phyloP scores from a whole-genome alignment of 2,797 vertebrate genomes.

The Micropoecilia bifurca region DNA sequence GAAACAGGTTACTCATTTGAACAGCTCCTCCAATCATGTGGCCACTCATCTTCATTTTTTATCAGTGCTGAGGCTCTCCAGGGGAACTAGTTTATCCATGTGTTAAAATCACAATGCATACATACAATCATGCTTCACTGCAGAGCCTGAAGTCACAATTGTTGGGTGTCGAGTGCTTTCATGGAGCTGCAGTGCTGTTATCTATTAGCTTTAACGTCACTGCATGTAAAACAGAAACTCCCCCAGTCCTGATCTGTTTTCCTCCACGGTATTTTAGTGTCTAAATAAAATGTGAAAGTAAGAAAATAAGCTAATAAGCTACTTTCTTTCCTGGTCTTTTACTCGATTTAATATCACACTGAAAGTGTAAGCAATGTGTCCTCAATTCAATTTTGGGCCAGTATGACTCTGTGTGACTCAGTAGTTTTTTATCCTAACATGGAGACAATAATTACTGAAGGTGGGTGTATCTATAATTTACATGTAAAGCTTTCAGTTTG shows the following conservation, averaged over 20 bases:
- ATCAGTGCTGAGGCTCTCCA: slow-evolving; percentile 18
- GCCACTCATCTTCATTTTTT: slow-evolving; percentile 18
- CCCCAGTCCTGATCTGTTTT: background rate
- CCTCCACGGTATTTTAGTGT: background rate
- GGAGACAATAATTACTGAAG: slow-evolving; percentile 41
- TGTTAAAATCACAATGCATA: slow-evolving; percentile 60
- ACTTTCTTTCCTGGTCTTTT: slow-evolving; percentile 12
- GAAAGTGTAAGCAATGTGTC: slow-evolving; percentile 40
- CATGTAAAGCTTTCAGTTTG: background rate
- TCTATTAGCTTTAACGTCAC: slow-evolving; percentile 11
- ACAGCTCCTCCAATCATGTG: slow-evolving; percentile 16
- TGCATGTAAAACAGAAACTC: background rate
- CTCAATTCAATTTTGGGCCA: slow-evolving; percentile 57
- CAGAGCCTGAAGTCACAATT: slow-evolving; percentile 48
- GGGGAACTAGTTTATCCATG: slow-evolving; percentile 56
- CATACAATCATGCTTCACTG: slow-evolving; percentile 34
- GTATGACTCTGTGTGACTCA: slow-evolving; percentile 37
- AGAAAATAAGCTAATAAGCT: slow-evolving; percentile 6
- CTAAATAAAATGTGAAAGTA: background rate
- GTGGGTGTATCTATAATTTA: slow-evolving; percentile 18
- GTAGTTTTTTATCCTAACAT: slow-evolving; percentile 46
- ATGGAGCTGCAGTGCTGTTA: slow-evolving; percentile 4
- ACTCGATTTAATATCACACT: slow-evolving; percentile 15
- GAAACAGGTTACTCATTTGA: slow-evolving; percentile 6
- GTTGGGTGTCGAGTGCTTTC: slow-evolving; percentile 25